Evolutionary conservation across 1,140 invertebrate species (phyloP).

Genomic region (Bradynema listronoti): DNA sequence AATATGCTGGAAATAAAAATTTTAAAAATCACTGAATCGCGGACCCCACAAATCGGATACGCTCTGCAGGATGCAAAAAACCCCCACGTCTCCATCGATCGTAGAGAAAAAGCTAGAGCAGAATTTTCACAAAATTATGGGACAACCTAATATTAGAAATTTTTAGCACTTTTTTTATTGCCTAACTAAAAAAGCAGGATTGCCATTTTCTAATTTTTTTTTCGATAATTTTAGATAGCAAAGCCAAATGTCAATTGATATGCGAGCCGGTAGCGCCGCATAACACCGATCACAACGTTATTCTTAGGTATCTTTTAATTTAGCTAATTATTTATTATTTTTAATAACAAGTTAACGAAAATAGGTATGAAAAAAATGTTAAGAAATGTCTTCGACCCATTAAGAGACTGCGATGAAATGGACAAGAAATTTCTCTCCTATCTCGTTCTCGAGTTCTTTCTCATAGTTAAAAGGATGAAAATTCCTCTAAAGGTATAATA

Average conservation of each 20-base stretch:
- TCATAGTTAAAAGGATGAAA: constrained; percentile 23
- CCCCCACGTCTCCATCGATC: too few relatives aligned
- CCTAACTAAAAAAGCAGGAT: too few relatives aligned
- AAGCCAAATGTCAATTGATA: constrained; percentile 17
- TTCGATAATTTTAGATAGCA: constrained; percentile 2
- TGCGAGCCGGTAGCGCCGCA: constrained; percentile 14
- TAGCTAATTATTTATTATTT: constrained; percentile 4
- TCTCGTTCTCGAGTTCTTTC: constrained; percentile 28
- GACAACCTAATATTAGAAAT: too few relatives aligned
- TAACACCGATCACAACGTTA: constrained; percentile 16
- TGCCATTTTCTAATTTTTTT: too few relatives aligned
- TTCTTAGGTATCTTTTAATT: constrained; percentile 10
- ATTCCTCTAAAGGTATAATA: constrained; percentile 12
- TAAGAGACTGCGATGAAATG: constrained; percentile 27
- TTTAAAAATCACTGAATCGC: too few relatives aligned
- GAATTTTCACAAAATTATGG: too few relatives aligned
- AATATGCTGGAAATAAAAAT: too few relatives aligned
- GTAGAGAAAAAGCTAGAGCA: too few relatives aligned
- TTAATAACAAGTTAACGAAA: constrained; percentile 8
- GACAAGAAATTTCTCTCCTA: constrained; percentile 34
- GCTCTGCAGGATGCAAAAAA: too few relatives aligned
- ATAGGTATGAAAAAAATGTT: constrained; percentile 21
- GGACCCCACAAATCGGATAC: too few relatives aligned
- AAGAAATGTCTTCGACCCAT: constrained; percentile 25
- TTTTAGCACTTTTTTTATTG: too few relatives aligned